Conservation (phyloP, 2,113 vertebrate genomes). For the Lynx canadensis region DNA sequence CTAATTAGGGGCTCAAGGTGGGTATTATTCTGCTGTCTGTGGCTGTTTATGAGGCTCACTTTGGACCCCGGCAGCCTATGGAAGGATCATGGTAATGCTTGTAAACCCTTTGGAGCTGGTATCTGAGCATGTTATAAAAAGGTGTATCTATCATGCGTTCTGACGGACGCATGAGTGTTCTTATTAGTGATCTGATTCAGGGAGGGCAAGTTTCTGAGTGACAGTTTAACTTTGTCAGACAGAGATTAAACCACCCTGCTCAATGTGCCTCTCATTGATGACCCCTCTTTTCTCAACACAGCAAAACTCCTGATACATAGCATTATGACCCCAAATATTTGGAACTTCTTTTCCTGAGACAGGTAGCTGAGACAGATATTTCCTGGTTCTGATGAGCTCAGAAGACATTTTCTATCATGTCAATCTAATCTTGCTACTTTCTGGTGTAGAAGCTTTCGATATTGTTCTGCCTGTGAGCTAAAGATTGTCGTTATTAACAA, state of each 20-base stretch:
- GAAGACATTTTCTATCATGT: not conserved
- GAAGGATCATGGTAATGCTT: constrained; percentile 53
- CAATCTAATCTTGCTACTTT: not conserved
- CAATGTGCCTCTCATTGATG: constrained; percentile 37
- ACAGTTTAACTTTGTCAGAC: constrained; percentile 63
- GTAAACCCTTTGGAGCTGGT: constrained; percentile 25
- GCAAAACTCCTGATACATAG: not conserved
- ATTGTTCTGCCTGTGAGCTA: not conserved
- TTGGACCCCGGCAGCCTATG: constrained; percentile 42
- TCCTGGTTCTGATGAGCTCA: not conserved
- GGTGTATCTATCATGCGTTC: not conserved
- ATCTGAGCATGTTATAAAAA: constrained; percentile 44
- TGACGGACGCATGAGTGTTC: not conserved
- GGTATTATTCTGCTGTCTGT: constrained; percentile 62
- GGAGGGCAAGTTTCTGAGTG: constrained; percentile 59
- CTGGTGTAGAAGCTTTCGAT: not conserved
- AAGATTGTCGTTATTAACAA: not conserved
- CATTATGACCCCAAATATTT: not conserved
- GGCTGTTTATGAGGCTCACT: constrained; percentile 60
- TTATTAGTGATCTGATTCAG: constrained; percentile 57
- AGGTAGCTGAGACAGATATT: not conserved
- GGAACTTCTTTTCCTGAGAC: not conserved
- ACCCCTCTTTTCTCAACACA: constrained; percentile 52
- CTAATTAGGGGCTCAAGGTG: constrained; percentile 53
- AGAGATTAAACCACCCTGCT: constrained; percentile 56